A percentile compares a stretch with the other conserved stretches of the same genome.
Conservation (phyloP, 2,113 vertebrate species). For the Esox niger region DNA sequence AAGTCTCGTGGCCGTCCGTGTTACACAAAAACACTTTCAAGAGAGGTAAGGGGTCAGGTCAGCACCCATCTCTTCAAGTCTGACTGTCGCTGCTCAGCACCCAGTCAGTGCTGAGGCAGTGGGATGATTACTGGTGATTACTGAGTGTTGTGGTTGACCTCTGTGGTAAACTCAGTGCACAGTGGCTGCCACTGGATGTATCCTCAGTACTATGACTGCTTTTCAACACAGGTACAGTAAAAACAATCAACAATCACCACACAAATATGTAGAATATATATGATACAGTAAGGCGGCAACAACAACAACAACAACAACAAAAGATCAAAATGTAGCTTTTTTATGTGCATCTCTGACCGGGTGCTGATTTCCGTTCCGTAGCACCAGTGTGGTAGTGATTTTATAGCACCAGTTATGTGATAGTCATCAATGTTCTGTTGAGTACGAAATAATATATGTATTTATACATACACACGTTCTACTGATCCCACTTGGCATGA, state of each 20-base stretch:
- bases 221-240: constrained; percentile 15
- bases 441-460: constrained; percentile 47
- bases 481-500: constrained; percentile 28
- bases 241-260: constrained; percentile 47
- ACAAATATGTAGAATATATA: constrained; percentile 61
- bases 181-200: constrained; percentile 34
- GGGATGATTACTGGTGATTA: constrained; percentile 29
- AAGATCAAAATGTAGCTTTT: constrained; percentile 40
- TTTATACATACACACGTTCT: constrained; percentile 53
- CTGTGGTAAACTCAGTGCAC: constrained; percentile 46
- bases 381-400: constrained; percentile 63
- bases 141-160: constrained; percentile 30
- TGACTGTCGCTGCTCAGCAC: constrained; percentile 27
- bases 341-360: constrained; percentile 66
- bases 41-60: constrained; percentile 41
- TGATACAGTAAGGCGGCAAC: constrained; percentile 50
- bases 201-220: too few relatives aligned
- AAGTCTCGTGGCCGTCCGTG: constrained; percentile 28
- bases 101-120: not conserved
- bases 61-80: constrained; percentile 44
- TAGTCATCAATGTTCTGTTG: constrained; percentile 61
- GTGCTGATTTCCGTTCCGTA: constrained; percentile 31
- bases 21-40: constrained; percentile 36
- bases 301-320: too few relatives aligned
- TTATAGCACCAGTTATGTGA: constrained; percentile 71